phyloP scores from a whole-genome alignment of 2,888 invertebrate genomes.

The Thymelicus acteon region DNA sequence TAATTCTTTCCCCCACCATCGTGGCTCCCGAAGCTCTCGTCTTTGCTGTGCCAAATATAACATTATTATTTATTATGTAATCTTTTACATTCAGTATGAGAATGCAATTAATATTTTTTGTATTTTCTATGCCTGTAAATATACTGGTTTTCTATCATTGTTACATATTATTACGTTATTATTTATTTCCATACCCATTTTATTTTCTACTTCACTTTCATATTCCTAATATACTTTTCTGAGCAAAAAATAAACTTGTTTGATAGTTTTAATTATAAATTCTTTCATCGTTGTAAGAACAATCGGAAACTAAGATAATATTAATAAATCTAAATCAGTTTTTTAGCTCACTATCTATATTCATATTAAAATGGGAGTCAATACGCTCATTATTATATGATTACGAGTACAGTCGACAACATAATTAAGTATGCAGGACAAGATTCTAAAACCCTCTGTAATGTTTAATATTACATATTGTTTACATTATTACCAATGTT shows the following conservation, averaged over 20 bases:
- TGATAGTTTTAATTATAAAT: too few relatives aligned
- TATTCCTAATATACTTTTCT: not conserved
- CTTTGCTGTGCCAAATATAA: constrained; percentile 44
- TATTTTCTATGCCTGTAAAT: constrained; percentile 18
- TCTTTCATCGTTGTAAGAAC: too few relatives aligned
- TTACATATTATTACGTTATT: not conserved
- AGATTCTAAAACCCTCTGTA: too few relatives aligned
- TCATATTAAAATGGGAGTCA: not conserved
- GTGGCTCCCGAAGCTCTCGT: constrained; percentile 32
- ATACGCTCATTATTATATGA: not conserved
- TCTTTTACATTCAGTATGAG: too few relatives aligned
- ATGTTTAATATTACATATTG: too few relatives aligned
- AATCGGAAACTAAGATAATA: too few relatives aligned
- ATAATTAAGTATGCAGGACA: too few relatives aligned
- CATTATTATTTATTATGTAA: constrained; percentile 1
- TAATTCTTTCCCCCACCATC: constrained; percentile 40
- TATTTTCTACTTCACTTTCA: not conserved
- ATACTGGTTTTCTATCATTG: constrained; percentile 17
- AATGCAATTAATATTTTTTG: not conserved
- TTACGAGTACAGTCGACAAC: too few relatives aligned
- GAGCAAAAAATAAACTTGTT: not conserved
- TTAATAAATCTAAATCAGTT: too few relatives aligned
- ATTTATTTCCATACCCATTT: not conserved
- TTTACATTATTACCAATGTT: too few relatives aligned
- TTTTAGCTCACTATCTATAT: too few relatives aligned